phyloP scores from a whole-genome alignment of 53 echinoderm and acorn worm genomes.

The Hippasteria phrygiana region DNA sequence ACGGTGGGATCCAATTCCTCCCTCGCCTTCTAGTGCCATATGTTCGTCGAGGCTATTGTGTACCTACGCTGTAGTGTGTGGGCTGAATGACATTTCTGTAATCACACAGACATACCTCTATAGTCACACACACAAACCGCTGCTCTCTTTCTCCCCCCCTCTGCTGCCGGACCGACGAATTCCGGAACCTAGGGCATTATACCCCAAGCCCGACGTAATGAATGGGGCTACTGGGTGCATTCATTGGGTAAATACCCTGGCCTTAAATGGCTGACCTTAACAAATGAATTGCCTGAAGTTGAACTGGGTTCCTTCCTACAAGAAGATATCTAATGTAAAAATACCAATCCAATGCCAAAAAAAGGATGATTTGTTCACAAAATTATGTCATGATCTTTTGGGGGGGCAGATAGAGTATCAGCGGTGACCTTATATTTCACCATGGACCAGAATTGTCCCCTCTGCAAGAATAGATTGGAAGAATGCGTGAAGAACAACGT shows the following conservation, averaged over 20 bases:
- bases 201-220: not conserved
- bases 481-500: not conserved
- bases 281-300: slow-evolving; percentile 3
- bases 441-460: not conserved
- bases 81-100: slow-evolving; percentile 66
- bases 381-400: slow-evolving; percentile 34
- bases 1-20: not conserved
- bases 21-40: slow-evolving; percentile 6
- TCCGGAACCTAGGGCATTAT: slow-evolving; percentile 33
- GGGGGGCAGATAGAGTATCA: not conserved
- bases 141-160: no score
- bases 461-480: not conserved
- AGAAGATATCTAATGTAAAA: not conserved
- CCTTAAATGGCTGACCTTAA: slow-evolving; percentile 30
- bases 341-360: not conserved
- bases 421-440: slow-evolving; percentile 18
- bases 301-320: slow-evolving; percentile 12
- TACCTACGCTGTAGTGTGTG: slow-evolving; percentile 51
- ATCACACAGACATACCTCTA: slow-evolving; percentile 39
- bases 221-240: slow-evolving; percentile 42
- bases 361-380: not conserved
- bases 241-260: slow-evolving; percentile 7
- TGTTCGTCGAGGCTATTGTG: slow-evolving; percentile 36
- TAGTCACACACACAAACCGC: not conserved
- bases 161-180: not conserved